A percentile compares a stretch with the other conserved stretches of the same genome.
Conservation (phyloP, 2,888 invertebrate species). For the Drosophila formosana region DNA sequence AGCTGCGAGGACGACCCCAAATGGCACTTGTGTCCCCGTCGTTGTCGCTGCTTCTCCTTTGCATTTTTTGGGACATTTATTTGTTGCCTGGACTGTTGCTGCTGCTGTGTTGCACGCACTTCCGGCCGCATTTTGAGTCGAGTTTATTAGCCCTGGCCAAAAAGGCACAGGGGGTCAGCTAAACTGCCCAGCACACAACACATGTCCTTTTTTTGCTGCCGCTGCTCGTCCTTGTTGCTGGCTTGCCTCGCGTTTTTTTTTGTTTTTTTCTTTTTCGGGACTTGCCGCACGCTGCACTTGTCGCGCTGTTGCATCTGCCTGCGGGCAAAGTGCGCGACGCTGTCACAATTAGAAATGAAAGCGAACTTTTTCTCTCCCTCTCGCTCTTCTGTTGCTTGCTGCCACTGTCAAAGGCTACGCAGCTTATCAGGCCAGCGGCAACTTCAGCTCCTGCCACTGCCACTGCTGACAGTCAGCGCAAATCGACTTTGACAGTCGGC, state of each 20-base stretch:
- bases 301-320: conserved; percentile 49
- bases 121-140: conserved; percentile 71
- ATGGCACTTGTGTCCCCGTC: conserved; percentile 56
- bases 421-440: conserved; percentile 63
- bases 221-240: conserved; percentile 9
- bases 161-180: conserved; percentile 15
- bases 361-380: not conserved
- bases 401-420: conserved; percentile 44
- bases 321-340: conserved; percentile 7
- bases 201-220: conserved; percentile 47
- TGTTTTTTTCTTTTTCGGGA: conserved; percentile 40
- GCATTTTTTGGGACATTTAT: conserved; percentile 74
- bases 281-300: conserved; percentile 66
- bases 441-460: conserved; percentile 6
- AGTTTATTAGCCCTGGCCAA: conserved; percentile 74
- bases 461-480: conserved; percentile 57
- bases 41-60: conserved; percentile 22
- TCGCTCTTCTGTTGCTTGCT: not conserved
- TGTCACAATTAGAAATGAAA: conserved; percentile 55
- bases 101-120: conserved; percentile 68
- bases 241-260: not conserved
- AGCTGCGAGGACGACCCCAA: conserved; percentile 55
- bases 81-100: conserved; percentile 27
- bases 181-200: conserved; percentile 44
- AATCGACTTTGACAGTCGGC: conserved; percentile 74